Evolutionary conservation across 2,113 vertebrate species (phyloP), one percentile per base, ranked within the genome.

Genomic region (Euleptes europaea): DNA sequence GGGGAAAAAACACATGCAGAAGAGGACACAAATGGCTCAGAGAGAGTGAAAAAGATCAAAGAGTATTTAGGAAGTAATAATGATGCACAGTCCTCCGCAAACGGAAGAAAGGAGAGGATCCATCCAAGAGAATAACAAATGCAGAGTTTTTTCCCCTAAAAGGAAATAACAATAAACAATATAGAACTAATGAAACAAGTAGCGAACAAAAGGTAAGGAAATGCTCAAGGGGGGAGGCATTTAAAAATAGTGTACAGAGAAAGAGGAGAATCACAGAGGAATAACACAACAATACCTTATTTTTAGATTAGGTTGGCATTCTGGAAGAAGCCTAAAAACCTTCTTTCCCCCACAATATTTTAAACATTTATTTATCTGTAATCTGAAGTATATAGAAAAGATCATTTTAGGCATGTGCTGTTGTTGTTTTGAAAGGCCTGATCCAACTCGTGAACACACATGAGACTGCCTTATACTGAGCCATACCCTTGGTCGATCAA

Each of bases 301-400:
- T 86, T 87, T 88, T 88, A 82, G 0, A 0, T 5, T 88, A 12
- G n/a, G 8, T 83, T 87, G 71, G 13, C 33, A 74, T 80, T n/a
- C 1, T 31, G 0, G 47, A 86, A 73, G 35, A 51, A 71, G 23
- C 0, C 11, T 86, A 70, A 77, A 88, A 35, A 1, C 26, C 1
- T 84, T 17, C 40, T 44, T 11, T 66, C 31, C 66, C 60, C 35
- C 28, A 49, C 23, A 2, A 0, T 15, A 38, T 4, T 78, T 80
- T 67, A 44, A 73, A 66, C 0, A 26, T 79, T 35, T 74, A n/a
- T 23, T 4, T 78, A 42, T 44, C 26, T 21, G 14, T 38, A 44
- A 13, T 83, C 38, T 21, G 42, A 67, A 81, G 33, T 17, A 70
- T 19, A 67, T 10, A 57, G 63, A 57, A 78, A 54, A 54, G 14